These are phyloP conservation scores for Acipenser transmontanus DNA, from an alignment of 2,797 vertebrate genomes.

Conservation along the genomic window DNA sequence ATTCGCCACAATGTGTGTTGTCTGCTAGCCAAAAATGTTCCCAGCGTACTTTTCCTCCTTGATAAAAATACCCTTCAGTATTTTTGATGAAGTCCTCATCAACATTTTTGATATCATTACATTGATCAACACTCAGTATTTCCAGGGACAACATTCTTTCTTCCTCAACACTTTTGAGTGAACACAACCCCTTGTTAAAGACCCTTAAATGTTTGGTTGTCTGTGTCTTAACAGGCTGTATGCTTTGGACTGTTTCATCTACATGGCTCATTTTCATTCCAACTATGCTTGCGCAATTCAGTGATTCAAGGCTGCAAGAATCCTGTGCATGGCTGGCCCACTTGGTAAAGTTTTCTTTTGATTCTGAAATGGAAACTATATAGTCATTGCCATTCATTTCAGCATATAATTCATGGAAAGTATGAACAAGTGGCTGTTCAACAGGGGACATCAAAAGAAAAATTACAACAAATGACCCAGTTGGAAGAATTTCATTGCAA, in stretches of 20 bases:
- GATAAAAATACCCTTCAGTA: conserved; percentile 63
- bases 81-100: conserved; percentile 43
- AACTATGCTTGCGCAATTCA: conserved; percentile 56
- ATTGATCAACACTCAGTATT: conserved; percentile 64
- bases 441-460: conserved; percentile 65
- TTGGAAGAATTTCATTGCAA: conserved; percentile 67
- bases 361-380: conserved; percentile 69
- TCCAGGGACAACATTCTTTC: conserved; percentile 67
- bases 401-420: conserved; percentile 70
- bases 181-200: conserved; percentile 50
- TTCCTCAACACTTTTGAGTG: conserved; percentile 51
- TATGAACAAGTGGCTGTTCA: conserved; percentile 64
- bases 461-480: conserved; percentile 61
- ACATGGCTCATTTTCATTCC: conserved; percentile 72
- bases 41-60: conserved; percentile 55
- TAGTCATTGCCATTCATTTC: conserved; percentile 72
- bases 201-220: conserved; percentile 51
- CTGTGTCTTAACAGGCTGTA: conserved; percentile 43
- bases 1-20: conserved; percentile 37
- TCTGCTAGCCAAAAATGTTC: conserved; percentile 59
- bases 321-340: conserved; percentile 63
- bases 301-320: conserved; percentile 50
- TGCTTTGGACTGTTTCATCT: conserved; percentile 57
- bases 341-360: conserved; percentile 49
- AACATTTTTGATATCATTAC: conserved; percentile 47